Evolutionary conservation across 2,797 vertebrate species (phyloP).

Genomic region (Enteromius anoplus): DNA sequence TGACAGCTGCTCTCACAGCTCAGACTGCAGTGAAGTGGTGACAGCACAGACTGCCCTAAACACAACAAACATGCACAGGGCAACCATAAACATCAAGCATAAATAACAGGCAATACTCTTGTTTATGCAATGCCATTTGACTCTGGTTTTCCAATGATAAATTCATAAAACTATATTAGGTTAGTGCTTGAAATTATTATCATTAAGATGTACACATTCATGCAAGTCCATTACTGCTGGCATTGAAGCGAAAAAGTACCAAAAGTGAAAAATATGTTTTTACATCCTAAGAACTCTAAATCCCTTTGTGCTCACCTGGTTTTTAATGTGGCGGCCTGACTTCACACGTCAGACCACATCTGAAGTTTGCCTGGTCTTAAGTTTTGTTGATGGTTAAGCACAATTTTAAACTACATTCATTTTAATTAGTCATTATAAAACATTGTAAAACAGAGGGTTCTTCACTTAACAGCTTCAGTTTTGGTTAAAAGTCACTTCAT

Average conservation of each 20-base stretch:
- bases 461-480: neutral
- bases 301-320: slow-evolving; percentile 16
- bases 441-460: neutral
- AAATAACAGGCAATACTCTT: neutral
- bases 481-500: too few species aligned
- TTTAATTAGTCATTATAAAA: slow-evolving; percentile 21
- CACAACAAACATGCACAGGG: slow-evolving; percentile 32
- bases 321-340: slow-evolving; percentile 28
- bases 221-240: neutral
- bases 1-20: slow-evolving; percentile 55
- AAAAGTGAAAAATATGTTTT: slow-evolving; percentile 1
- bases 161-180: neutral
- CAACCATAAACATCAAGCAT: slow-evolving; percentile 6
- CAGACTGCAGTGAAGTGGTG: slow-evolving; percentile 36
- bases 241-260: neutral
- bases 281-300: slow-evolving; percentile 18
- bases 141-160: neutral
- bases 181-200: neutral
- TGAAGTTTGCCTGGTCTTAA: slow-evolving; percentile 24
- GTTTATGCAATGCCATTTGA: neutral
- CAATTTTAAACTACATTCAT: slow-evolving; percentile 30
- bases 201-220: neutral
- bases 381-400: slow-evolving; percentile 31
- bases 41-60: slow-evolving; percentile 32
- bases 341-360: slow-evolving; percentile 8